phyloP scores from a whole-genome alignment of 2,888 invertebrate genomes.

The Thecophora atra region DNA sequence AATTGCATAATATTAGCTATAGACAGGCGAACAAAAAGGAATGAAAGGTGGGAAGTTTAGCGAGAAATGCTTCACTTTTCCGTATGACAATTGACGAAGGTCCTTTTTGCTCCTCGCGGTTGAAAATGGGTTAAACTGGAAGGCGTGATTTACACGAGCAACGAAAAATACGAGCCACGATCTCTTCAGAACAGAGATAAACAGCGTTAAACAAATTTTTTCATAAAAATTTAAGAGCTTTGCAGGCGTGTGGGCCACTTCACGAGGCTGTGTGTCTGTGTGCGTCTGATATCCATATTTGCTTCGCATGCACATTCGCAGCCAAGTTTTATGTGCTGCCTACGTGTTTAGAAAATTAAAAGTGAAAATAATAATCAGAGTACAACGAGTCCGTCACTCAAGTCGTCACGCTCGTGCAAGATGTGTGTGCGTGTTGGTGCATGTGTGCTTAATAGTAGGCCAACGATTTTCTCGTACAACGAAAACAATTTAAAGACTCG shows the following conservation, averaged over 20 bases:
- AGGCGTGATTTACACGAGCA: neutral
- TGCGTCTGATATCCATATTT: neutral
- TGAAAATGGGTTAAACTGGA: neutral
- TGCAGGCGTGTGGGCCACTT: neutral
- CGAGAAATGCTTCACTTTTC: neutral
- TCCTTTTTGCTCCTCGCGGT: no score
- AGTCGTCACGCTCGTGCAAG: no score
- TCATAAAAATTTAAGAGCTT: neutral
- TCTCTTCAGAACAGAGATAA: neutral
- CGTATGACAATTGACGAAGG: no score
- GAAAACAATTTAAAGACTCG: neutral
- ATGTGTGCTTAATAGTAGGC: neutral
- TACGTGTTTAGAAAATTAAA: conserved; percentile 1
- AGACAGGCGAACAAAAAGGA: no score
- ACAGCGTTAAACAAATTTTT: neutral
- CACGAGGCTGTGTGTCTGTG: neutral
- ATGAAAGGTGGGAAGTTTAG: no score
- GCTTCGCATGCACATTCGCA: neutral
- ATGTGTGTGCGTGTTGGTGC: neutral
- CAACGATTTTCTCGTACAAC: neutral
- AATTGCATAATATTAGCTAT: no score
- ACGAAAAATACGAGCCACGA: neutral
- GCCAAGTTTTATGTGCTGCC: neutral
- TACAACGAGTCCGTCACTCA: neutral
- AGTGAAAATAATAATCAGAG: neutral